Percentiles rank a stretch among this genome's conserved stretches.
phyloP scores from a whole-genome alignment of 2,113 vertebrate genomes.

The Chionis minor region DNA sequence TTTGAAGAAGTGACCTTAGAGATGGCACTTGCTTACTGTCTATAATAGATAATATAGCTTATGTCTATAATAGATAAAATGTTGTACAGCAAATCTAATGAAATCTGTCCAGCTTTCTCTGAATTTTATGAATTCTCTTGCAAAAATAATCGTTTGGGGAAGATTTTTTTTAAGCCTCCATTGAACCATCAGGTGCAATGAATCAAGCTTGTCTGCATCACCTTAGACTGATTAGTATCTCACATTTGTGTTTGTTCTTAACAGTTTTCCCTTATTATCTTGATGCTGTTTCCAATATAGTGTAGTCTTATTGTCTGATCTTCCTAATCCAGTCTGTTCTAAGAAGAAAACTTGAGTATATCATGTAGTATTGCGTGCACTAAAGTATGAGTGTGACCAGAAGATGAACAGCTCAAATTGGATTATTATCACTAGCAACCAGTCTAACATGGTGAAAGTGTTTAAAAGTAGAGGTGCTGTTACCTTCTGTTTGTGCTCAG shows the following conservation, averaged over 20 bases:
- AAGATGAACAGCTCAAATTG: neutral
- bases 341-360: neutral
- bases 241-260: neutral
- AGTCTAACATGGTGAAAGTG: neutral
- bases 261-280: neutral
- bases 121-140: neutral
- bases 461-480: neutral
- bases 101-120: neutral
- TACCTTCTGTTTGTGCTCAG: neutral
- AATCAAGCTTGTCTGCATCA: neutral
- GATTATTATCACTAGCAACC: neutral
- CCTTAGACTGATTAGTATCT: neutral
- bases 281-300: accelerated
- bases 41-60: no score
- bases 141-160: neutral
- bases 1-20: neutral
- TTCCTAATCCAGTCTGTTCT: neutral
- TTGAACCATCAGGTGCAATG: neutral
- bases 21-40: neutral
- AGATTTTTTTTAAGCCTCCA: neutral
- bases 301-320: neutral
- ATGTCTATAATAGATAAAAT: no score
- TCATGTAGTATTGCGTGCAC: neutral
- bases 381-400: neutral
- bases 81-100: neutral